Evolutionary conservation across 2,797 vertebrate species (phyloP).

Genomic region (Oryzias sinensis): DNA sequence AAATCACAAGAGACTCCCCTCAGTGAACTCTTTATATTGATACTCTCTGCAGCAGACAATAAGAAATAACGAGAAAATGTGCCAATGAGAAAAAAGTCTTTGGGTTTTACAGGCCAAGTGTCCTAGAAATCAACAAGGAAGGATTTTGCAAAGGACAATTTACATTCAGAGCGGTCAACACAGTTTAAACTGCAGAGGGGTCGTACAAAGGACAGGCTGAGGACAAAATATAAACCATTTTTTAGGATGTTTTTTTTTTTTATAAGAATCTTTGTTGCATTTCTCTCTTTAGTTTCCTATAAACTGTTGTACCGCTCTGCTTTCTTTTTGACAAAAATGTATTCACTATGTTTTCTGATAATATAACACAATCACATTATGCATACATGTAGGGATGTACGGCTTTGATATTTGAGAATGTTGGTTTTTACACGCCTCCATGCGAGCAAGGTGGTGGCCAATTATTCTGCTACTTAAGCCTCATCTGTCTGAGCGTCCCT

Average conservation of each 20-base stretch:
- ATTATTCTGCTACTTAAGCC: constrained; percentile 62
- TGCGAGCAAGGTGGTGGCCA: constrained; percentile 23
- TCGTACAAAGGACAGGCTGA: neutral
- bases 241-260: no score
- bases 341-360: no score
- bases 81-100: constrained; percentile 40
- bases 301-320: no score
- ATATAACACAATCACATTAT: neutral
- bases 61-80: constrained; percentile 22
- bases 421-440: constrained; percentile 11
- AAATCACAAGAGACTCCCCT: constrained; percentile 60
- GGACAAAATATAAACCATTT: no score
- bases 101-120: constrained; percentile 11
- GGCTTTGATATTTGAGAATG: neutral
- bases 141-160: constrained; percentile 7
- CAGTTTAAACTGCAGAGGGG: neutral
- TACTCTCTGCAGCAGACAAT: constrained; percentile 44
- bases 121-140: constrained; percentile 17
- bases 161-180: neutral
- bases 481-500: constrained; percentile 64
- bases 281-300: no score
- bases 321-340: no score
- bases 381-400: neutral
- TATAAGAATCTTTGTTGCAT: no score
- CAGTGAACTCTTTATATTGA: constrained; percentile 54